Conservation (phyloP, 2,888 invertebrate genomes). For the Halocaridina rubra region DNA sequence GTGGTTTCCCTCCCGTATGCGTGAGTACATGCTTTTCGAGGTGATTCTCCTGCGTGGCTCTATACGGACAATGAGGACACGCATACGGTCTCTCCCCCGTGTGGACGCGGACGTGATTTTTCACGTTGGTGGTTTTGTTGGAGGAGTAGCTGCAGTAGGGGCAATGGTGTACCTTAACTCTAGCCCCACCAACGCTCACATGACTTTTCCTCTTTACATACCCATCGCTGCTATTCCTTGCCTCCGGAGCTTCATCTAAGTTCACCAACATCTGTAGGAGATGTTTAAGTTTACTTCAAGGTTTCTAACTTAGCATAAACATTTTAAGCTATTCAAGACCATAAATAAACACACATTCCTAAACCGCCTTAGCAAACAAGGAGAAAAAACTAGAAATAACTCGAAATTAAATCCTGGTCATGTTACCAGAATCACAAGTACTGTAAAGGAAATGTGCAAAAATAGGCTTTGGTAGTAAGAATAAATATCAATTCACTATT, state of each 20-base stretch:
- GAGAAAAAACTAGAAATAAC: too few species aligned
- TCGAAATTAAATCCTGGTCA: too few species aligned
- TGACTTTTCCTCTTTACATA: background rate
- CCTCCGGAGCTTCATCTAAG: background rate
- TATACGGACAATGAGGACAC: constrained; percentile 44
- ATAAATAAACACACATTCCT: too few species aligned
- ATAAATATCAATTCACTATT: too few species aligned
- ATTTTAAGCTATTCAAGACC: too few species aligned
- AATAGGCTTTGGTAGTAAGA: too few species aligned
- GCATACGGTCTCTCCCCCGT: constrained; percentile 43
- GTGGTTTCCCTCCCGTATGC: constrained; percentile 56
- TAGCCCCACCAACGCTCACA: background rate
- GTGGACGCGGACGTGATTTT: constrained; percentile 43
- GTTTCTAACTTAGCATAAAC: too few species aligned
- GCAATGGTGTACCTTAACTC: constrained; percentile 43
- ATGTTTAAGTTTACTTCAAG: background rate
- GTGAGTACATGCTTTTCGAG: constrained; percentile 32
- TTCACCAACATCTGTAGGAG: constrained; percentile 43
- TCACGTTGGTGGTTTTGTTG: constrained; percentile 43
- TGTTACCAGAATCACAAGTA: too few species aligned
- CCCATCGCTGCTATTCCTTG: background rate
- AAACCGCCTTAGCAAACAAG: too few species aligned
- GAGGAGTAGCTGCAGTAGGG: constrained; percentile 48
- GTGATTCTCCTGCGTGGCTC: constrained; percentile 27
- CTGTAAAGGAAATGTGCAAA: too few species aligned